Base-by-base conservation (phyloP, 2,888 invertebrate genomes). In the Malthinus flaveolus region DNA sequence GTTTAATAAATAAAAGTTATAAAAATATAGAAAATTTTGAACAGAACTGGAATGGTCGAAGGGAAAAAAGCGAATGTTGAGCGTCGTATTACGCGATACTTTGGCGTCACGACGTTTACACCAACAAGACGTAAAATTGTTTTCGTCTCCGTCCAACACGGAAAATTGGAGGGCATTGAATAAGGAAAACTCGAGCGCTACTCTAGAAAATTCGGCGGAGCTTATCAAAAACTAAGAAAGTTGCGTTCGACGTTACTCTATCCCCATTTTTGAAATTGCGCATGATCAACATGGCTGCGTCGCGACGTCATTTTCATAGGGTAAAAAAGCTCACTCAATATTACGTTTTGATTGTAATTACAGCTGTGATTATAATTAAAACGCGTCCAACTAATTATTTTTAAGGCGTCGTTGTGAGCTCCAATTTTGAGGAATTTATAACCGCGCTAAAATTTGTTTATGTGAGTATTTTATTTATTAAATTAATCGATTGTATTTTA, bases 231-330 rank as follows among this genome's bases (percentile, higher is more conserved):
- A 70, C 61, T 68, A 66, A 72, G 71, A 73, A 70, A 72, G 69
- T 72, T 70, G 70, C 70, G 70, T 71, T 59, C 64, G 58, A 66
- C 68, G 59, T 61, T 60, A 59, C 49, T 56, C 47, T 56, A 53
- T 51, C 52, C 67, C 69, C 68, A 59, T 58, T 61, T 60, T 60
- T 61, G 56, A 68, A 71, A 46, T 39, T 61, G 68, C 71, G 76
- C 76, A 75, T 70, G 75, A 63, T 67, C 75, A 76, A 76, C 65
- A 77, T 77, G 77, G 77, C 76, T 69, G 74, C 59, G 63, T 61
- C 63, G 63, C 61, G 62, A 58, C 58, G 62, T 57, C 62, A 56
- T 62, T 52, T 61, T 59, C 61, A 65, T 59, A 49, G 54, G 54
- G 42, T 51, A 23, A 45, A 56, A 59, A 59, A 48, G 59, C 55